Evolutionary conservation across 2,797 vertebrate species (phyloP).

Genomic region (Apodemus agrarius): DNA sequence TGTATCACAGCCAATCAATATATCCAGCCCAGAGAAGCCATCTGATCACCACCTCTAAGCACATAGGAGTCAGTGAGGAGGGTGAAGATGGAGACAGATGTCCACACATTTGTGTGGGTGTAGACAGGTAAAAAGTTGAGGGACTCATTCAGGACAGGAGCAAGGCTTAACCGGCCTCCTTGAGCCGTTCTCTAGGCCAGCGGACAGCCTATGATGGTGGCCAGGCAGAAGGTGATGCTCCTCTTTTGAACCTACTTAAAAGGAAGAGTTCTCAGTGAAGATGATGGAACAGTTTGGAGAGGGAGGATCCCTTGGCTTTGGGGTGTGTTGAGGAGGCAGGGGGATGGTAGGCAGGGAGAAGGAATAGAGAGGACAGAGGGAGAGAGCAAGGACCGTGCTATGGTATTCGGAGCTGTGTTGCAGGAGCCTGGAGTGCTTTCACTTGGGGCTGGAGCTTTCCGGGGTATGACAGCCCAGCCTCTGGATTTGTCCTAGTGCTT

Average conservation of each 20-base stretch:
- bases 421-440: background rate
- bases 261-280: background rate
- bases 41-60: background rate
- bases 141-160: background rate
- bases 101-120: background rate
- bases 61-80: slow-evolving; percentile 16
- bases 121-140: background rate
- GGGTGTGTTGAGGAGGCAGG: background rate
- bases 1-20: background rate
- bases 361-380: slow-evolving; percentile 34
- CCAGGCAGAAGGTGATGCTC: background rate
- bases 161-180: background rate
- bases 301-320: background rate
- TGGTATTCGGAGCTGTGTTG: background rate
- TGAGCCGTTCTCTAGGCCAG: background rate
- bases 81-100: background rate
- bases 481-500: background rate
- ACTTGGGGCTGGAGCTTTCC: slow-evolving; percentile 9
- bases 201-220: background rate
- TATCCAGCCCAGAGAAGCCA: background rate
- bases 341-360: background rate
- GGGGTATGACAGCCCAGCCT: background rate
- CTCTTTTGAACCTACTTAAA: background rate
- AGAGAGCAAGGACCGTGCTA: background rate
- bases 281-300: background rate